phyloP scores from a whole-genome alignment of 53 echinoderm and acorn worm species.

The Pentamera pediparva region DNA sequence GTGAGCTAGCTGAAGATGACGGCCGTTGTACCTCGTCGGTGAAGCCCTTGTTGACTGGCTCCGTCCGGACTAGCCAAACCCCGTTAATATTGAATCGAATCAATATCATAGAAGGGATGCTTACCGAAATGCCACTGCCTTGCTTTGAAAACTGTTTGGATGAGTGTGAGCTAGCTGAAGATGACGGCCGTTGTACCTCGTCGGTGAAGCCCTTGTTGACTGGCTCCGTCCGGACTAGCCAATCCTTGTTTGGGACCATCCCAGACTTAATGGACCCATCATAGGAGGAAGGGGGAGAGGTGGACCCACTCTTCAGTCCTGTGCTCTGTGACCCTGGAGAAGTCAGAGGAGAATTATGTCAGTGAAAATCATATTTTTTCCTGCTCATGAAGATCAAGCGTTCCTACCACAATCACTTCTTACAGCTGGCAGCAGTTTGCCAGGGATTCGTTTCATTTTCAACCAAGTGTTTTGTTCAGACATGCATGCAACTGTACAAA shows the following conservation, averaged over 20 bases:
- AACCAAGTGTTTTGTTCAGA: too few relatives aligned
- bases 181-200: constrained; percentile 14
- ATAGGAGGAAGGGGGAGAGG: constrained; percentile 25
- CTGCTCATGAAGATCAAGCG: too few relatives aligned
- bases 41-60: background rate
- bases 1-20: constrained; percentile 23
- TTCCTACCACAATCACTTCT: too few relatives aligned
- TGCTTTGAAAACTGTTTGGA: constrained; percentile 25
- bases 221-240: constrained; percentile 15
- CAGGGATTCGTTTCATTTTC: too few relatives aligned
- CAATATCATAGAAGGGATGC: background rate
- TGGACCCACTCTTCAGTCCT: constrained; percentile 6
- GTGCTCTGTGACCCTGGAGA: constrained; percentile 33
- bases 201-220: background rate
- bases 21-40: constrained; percentile 8
- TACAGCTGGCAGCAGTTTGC: too few relatives aligned
- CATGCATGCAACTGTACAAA: too few relatives aligned
- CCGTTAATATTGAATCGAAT: too few relatives aligned
- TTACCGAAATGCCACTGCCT: background rate
- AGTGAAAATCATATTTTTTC: too few relatives aligned
- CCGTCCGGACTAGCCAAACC: constrained; percentile 15
- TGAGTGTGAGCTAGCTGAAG: constrained; percentile 30
- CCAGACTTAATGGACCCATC: constrained; percentile 27
- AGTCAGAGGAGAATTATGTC: too few relatives aligned
- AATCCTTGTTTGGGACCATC: constrained; percentile 22